Evolutionary conservation across 1,140 invertebrate genomes (phyloP), one percentile per base, ranked within the genome.

Genomic region (Drosophila willistoni): DNA sequence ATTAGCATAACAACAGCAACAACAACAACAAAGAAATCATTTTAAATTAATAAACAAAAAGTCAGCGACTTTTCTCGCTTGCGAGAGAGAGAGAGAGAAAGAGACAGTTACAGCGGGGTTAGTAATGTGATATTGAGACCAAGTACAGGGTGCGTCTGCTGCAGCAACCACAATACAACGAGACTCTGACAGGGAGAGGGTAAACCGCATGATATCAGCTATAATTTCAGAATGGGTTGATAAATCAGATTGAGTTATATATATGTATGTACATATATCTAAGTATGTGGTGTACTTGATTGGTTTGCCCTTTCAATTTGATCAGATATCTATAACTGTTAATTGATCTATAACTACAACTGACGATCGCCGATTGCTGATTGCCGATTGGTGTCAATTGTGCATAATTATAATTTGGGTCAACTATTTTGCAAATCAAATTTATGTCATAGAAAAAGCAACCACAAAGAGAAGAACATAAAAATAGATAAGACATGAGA

Each of bases 121-220:
- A 9, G 82, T 76, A 64, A 86, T 79, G 57, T 33, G 82, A 86
- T 86, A 86, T 86, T 77, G 76, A 59, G 83, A 64, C 68, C 82
- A 86, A 86, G 82, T 86, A 83, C 79, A 64, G 69, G 62, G 65
- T 57, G 76, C 68, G 67, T 61, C 42, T 14, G 54, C 44, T 59
- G 55, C 55, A 57, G n/a, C 19, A 71, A 70, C 62, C 73, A 71
- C 60, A 51, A 55, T 44, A 62, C 56, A 73, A 47, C 70, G 57
- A 70, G 51, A 19, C 44, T 56, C 19, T 25, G 33, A 69, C 47
- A 54, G 51, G 10, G 36, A 22, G 44, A 17, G 25, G 61, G 34
- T 17, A 73, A 70, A 83, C 82, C 82, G 65, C 82, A 86, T 63
- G 57, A 68, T 68, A 64, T 64, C 54, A 47, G 70, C 59, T 60